phyloP scores from a whole-genome alignment of 1,140 invertebrate genomes.

The Zophobas atratus region DNA sequence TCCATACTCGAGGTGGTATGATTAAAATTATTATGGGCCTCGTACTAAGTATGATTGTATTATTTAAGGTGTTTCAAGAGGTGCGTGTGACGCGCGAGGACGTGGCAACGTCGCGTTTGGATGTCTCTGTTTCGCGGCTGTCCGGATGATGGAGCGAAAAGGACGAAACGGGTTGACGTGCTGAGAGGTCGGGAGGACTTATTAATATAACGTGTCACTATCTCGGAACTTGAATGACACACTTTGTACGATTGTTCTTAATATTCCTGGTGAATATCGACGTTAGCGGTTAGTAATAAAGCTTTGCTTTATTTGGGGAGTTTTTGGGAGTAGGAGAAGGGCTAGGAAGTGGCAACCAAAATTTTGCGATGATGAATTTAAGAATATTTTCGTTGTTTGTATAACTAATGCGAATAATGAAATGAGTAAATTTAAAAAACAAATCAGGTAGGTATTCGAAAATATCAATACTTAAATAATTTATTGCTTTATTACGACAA shows the following conservation, averaged over 20 bases:
- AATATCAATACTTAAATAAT: no score
- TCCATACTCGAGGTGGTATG: slow-evolving; percentile 50
- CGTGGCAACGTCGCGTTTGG: slow-evolving; percentile 13
- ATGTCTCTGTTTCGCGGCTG: slow-evolving; percentile 7
- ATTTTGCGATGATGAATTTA: no score
- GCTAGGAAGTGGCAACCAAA: background rate
- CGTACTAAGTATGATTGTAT: slow-evolving; percentile 60
- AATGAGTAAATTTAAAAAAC: no score
- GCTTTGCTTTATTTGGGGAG: slow-evolving; percentile 7
- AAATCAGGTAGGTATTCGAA: no score
- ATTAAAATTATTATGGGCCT: slow-evolving; percentile 62
- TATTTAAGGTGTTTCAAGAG: slow-evolving; percentile 59
- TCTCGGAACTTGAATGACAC: slow-evolving; percentile 46
- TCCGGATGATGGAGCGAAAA: slow-evolving; percentile 1
- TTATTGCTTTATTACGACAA: no score
- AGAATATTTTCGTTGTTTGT: no score
- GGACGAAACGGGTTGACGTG: slow-evolving; percentile 14
- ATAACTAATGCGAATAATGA: no score
- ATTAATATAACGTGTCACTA: slow-evolving; percentile 51
- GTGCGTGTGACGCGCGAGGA: slow-evolving; percentile 46
- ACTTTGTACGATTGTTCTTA: slow-evolving; percentile 53
- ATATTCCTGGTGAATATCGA: slow-evolving; percentile 53
- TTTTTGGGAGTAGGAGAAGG: background rate
- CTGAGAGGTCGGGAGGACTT: background rate
- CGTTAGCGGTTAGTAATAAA: slow-evolving; percentile 47